phyloP scores from a whole-genome alignment of 2,888 invertebrate species.

The Ephialtes manifestator region DNA sequence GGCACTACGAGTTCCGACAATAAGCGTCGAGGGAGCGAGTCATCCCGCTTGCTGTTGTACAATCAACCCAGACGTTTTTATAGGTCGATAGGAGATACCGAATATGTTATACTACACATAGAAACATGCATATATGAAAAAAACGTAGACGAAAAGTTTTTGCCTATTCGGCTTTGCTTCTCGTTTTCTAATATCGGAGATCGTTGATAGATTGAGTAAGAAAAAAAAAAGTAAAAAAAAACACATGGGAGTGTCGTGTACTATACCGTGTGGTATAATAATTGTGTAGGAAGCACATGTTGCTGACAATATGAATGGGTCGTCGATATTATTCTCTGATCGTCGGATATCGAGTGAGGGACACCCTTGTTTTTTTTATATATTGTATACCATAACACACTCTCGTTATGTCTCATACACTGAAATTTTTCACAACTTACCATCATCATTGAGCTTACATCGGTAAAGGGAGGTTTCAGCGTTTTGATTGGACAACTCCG shows the following conservation, averaged over 20 bases:
- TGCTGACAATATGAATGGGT: slow-evolving; percentile 49
- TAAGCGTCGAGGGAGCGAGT: slow-evolving; percentile 14
- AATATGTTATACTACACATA: not conserved
- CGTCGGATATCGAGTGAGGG: slow-evolving; percentile 19
- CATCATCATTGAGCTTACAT: too few relatives aligned
- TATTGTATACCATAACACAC: slow-evolving; percentile 53
- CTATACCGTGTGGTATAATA: slow-evolving; percentile 30
- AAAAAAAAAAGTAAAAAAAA: slow-evolving; percentile 30
- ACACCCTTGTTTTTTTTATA: slow-evolving; percentile 61
- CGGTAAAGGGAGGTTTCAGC: too few relatives aligned
- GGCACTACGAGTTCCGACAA: slow-evolving; percentile 43
- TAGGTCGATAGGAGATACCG: slow-evolving; percentile 7
- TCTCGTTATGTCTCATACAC: slow-evolving; percentile 52
- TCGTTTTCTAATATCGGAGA: slow-evolving; percentile 58
- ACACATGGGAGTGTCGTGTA: slow-evolving; percentile 12
- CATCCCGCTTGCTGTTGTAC: slow-evolving; percentile 26
- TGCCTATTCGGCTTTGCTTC: slow-evolving; percentile 22
- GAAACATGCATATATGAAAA: slow-evolving; percentile 10
- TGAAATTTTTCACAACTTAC: too few relatives aligned
- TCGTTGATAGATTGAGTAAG: slow-evolving; percentile 40
- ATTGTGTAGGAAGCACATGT: slow-evolving; percentile 61
- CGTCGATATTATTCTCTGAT: slow-evolving; percentile 43
- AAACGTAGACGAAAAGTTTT: slow-evolving; percentile 16
- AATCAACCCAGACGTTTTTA: slow-evolving; percentile 36
- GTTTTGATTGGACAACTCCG: too few relatives aligned